A percentile compares a stretch with the other conserved stretches of the same genome.
These are phyloP conservation scores for Eulacestoma nigropectus DNA, from an alignment of 2,113 vertebrate species.

Conservation along the genomic window DNA sequence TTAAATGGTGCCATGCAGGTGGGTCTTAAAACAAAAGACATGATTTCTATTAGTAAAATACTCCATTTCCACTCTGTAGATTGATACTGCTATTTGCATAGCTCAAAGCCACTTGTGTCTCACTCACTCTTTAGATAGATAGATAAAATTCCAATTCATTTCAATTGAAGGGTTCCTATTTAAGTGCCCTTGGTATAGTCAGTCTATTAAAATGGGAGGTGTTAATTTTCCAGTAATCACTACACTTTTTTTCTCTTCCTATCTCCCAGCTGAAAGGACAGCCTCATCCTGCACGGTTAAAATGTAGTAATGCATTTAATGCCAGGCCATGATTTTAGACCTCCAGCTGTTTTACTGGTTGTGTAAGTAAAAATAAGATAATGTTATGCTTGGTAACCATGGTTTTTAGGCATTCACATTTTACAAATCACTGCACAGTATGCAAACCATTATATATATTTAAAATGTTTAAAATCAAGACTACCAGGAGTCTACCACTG, in stretches of 20 bases:
- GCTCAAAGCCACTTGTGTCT: constrained; percentile 10
- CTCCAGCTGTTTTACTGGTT: constrained; percentile 82
- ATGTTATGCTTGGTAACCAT: constrained; percentile 76
- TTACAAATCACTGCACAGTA: constrained; percentile 79
- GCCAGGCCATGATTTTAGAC: constrained; percentile 72
- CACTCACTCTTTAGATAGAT: background rate
- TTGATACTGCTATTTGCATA: background rate
- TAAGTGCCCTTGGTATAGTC: constrained; percentile 34
- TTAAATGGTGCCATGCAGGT: background rate
- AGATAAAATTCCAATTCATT: constrained; percentile 61
- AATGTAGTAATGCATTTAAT: constrained; percentile 69
- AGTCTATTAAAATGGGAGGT: constrained; percentile 66
- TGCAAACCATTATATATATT: constrained; percentile 72
- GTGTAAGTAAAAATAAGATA: constrained; percentile 83
- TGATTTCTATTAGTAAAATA: background rate
- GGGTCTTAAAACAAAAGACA: background rate
- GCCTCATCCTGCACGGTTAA: constrained; percentile 63
- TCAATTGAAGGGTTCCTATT: constrained; percentile 23
- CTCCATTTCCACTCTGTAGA: background rate
- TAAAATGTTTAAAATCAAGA: constrained; percentile 71
- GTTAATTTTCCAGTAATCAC: constrained; percentile 73
- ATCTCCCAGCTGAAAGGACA: constrained; percentile 53
- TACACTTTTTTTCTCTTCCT: constrained; percentile 38
- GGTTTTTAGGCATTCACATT: constrained; percentile 74
- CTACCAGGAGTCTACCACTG: constrained; percentile 51